Conservation (phyloP, 2,888 invertebrate genomes). For the Pristionchus entomophagus region DNA sequence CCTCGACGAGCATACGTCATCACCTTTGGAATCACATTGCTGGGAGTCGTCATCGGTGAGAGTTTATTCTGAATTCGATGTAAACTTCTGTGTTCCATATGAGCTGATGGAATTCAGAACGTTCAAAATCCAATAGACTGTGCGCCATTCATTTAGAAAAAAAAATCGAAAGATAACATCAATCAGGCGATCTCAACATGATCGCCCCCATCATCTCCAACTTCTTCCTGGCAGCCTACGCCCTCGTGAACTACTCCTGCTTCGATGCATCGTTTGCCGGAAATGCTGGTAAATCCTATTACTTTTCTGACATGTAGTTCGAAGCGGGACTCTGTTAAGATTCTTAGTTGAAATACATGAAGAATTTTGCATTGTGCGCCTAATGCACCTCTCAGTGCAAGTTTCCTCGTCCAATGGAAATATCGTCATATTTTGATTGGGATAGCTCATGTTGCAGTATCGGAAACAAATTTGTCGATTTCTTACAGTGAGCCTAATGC, state of each 20-base stretch:
- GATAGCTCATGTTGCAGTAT: no score
- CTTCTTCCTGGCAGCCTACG: constrained; percentile 92
- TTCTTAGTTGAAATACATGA: no score
- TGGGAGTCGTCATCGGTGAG: constrained; percentile 89
- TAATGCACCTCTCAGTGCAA: no score
- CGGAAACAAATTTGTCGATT: neutral
- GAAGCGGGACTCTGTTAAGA: no score
- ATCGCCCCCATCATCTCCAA: constrained; percentile 93
- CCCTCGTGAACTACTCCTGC: constrained; percentile 92
- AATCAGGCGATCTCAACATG: constrained; percentile 85
- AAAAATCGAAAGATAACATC: neutral
- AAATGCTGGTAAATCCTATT: constrained; percentile 76
- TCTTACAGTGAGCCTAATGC: neutral
- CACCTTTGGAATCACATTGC: constrained; percentile 88
- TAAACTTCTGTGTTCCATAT: no score
- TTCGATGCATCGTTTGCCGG: constrained; percentile 91
- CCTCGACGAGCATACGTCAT: constrained; percentile 90
- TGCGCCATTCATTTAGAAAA: neutral
- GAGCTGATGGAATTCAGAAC: no score
- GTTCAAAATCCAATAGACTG: no score
- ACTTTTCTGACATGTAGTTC: no score
- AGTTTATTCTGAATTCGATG: constrained; percentile 67
- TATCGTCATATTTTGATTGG: no score
- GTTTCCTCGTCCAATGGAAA: no score
- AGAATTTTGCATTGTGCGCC: no score